These are phyloP conservation scores for Microctenopoma stevenorrisi DNA, from an alignment of 2,797 vertebrate genomes.

Conservation along the genomic window DNA sequence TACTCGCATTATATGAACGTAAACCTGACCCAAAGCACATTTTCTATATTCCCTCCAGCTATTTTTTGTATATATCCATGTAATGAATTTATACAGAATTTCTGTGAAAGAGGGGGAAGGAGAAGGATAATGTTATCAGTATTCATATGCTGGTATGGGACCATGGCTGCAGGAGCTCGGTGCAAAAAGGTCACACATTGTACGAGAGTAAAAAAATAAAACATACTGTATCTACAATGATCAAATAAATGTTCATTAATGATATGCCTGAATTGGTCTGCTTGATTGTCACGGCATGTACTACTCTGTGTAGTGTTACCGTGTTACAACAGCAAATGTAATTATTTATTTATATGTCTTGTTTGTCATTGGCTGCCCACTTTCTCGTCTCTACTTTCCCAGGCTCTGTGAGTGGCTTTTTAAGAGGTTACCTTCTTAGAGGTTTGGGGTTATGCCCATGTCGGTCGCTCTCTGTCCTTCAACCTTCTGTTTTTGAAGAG, in stretches of 20 bases:
- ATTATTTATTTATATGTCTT: constrained; percentile 20
- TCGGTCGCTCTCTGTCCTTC: constrained; percentile 72
- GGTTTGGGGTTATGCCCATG: constrained; percentile 73
- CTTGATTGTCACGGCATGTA: background rate
- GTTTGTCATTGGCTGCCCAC: constrained; percentile 28
- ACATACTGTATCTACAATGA: background rate
- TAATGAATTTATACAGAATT: background rate
- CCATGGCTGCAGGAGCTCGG: background rate
- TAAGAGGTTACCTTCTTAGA: constrained; percentile 67
- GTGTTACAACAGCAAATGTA: constrained; percentile 23
- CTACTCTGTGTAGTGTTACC: background rate
- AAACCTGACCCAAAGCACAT: no score
- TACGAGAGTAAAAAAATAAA: constrained; percentile 11
- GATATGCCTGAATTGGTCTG: constrained; percentile 7
- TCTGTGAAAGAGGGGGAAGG: background rate
- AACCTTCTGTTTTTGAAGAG: constrained; percentile 74
- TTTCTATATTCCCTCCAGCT: no score
- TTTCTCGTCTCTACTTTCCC: constrained; percentile 53
- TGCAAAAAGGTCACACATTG: background rate
- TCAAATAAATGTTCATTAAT: background rate
- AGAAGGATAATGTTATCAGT: background rate
- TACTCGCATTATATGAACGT: no score
- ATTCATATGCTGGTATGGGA: background rate
- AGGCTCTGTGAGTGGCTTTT: constrained; percentile 57
- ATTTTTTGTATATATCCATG: no score